Evolutionary conservation across 2,888 invertebrate species (phyloP).

Genomic region (Zonitis immaculata): DNA sequence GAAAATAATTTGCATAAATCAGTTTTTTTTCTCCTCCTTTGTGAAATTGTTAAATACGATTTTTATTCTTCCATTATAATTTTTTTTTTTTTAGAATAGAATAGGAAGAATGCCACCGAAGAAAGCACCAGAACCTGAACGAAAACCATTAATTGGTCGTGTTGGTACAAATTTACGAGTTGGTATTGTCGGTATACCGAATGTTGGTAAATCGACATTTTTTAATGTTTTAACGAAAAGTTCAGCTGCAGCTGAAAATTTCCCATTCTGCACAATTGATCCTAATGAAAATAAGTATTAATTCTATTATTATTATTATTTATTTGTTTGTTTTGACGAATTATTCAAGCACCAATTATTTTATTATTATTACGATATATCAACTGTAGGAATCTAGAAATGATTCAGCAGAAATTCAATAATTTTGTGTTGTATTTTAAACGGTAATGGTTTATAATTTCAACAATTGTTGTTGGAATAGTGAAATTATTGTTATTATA

Average conservation of each 20-base stretch:
- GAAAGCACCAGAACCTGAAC: conserved; percentile 85
- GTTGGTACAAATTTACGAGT: conserved; percentile 95
- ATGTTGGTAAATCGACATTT: conserved; percentile 99
- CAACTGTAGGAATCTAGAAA: conserved; percentile 1
- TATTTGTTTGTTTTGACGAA: too few relatives aligned
- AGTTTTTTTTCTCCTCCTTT: conserved; percentile 6
- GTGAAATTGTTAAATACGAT: too few relatives aligned
- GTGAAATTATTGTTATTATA: neutral
- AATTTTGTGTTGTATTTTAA: neutral
- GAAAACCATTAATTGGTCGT: conserved; percentile 87
- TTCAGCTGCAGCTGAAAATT: conserved; percentile 96
- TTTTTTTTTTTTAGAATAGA: neutral
- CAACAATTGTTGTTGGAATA: too few relatives aligned
- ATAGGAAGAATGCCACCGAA: conserved; percentile 72
- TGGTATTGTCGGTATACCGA: conserved; percentile 95
- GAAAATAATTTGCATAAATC: conserved; percentile 41
- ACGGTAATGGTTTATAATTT: neutral
- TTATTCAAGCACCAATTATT: too few relatives aligned
- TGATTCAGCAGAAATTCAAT: neutral
- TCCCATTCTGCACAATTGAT: conserved; percentile 99
- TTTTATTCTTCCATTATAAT: too few relatives aligned
- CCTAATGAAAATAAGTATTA: conserved; percentile 98
- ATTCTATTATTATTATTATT: conserved; percentile 44
- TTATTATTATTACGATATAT: neutral
- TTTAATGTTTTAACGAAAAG: conserved; percentile 99